Evolutionary conservation across 2,888 invertebrate genomes (phyloP).

Genomic region (Malacosoma neustria): DNA sequence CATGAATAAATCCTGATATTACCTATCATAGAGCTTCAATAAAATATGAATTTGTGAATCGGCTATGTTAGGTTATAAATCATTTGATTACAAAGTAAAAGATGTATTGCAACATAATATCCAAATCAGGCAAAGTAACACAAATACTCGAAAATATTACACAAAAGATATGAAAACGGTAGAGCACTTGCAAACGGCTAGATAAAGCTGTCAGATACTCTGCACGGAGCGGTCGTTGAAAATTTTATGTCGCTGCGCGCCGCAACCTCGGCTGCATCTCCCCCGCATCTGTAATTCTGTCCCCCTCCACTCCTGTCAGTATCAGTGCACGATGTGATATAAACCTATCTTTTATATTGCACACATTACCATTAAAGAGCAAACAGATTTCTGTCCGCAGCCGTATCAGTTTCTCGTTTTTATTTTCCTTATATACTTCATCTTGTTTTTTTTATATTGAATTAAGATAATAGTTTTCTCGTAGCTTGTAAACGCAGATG

Average conservation of each 20-base stretch:
- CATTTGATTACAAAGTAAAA: no score
- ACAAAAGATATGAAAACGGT: constrained; percentile 59
- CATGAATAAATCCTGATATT: no score
- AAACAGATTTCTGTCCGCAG: background rate
- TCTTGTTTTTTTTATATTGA: no score
- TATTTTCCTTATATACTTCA: no score
- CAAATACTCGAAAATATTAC: constrained; percentile 46
- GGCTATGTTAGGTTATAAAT: no score
- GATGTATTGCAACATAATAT: no score
- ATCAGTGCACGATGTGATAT: constrained; percentile 20
- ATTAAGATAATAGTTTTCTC: no score
- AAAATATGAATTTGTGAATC: no score
- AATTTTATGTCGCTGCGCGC: constrained; percentile 66
- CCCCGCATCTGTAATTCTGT: constrained; percentile 33
- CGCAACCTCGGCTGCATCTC: constrained; percentile 51
- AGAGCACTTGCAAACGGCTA: constrained; percentile 62
- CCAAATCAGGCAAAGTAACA: constrained; percentile 16
- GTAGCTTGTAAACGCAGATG: no score
- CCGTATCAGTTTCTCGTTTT: no score
- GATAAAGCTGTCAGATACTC: constrained; percentile 67
- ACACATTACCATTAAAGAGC: background rate
- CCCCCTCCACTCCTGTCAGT: constrained; percentile 30
- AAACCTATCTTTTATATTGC: constrained; percentile 8
- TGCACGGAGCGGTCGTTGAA: constrained; percentile 62
- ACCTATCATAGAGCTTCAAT: no score